These are phyloP conservation scores for Vanacampus margaritifer DNA, from an alignment of 2,113 vertebrate genomes.

Conservation along the genomic window DNA sequence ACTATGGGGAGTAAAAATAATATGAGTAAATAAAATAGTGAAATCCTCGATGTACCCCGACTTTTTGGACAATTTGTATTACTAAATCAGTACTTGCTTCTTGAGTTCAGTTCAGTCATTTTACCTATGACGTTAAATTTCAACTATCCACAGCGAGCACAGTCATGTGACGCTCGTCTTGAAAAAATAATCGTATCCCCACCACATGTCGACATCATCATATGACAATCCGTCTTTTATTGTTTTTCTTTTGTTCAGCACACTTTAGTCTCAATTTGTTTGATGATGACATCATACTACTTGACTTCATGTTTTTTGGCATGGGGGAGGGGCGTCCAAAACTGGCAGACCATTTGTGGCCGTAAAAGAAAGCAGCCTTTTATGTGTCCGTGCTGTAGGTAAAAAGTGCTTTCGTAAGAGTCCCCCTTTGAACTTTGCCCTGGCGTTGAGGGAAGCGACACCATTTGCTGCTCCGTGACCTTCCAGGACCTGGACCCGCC, in stretches of 20 bases:
- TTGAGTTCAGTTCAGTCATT: too few species aligned
- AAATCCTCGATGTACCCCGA: too few species aligned
- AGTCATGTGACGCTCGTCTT: too few species aligned
- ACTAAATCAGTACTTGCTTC: too few species aligned
- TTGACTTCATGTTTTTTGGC: background rate
- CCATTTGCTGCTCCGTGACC: conserved; percentile 51
- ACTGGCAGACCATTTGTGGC: conserved; percentile 2
- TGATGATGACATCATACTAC: background rate
- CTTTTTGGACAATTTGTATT: too few species aligned
- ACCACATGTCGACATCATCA: background rate
- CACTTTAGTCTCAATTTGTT: background rate
- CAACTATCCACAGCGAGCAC: too few species aligned
- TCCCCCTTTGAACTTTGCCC: conserved; percentile 54
- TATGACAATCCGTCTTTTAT: background rate
- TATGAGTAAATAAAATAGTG: too few species aligned
- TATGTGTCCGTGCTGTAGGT: conserved; percentile 36
- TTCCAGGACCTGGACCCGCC: conserved; percentile 29
- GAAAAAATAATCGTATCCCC: background rate
- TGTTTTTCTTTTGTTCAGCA: background rate
- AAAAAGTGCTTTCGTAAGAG: conserved; percentile 11
- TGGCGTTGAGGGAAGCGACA: conserved; percentile 41
- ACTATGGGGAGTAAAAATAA: too few species aligned
- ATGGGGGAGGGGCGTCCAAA: background rate
- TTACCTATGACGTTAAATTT: too few species aligned
- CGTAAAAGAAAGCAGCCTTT: background rate